Base-by-base conservation (phyloP, 2,888 invertebrate genomes). In the Lordiphosa andalusiaca region DNA sequence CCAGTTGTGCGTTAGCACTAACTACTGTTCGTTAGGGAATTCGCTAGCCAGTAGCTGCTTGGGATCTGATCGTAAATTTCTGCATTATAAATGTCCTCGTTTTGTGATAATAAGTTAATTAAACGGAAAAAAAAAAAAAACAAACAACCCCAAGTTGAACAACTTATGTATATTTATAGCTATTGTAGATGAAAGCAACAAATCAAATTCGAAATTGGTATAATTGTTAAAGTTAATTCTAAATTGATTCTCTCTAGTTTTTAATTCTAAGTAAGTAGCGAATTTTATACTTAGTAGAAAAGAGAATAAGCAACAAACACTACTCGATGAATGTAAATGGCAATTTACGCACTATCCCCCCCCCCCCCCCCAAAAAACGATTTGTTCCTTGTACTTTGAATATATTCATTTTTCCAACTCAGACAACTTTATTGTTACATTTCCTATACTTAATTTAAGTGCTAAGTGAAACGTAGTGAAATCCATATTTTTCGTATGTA, bases 21-120 rank as follows among this genome's bases (percentile, higher is more conserved):
- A 30, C 30, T 30, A 30, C 30, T 30, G 30, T 30, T 30, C 30
- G 30, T 7, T 7, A 30, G 30, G 9, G 2, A 7, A 30, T 30
- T 30, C 30, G 30, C 30, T 23, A 23, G 23, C 23, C 4, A 16
- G 16, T 16, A 7, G 9, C 30, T 9, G 30, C 9, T 30, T 10
- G 30, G 30, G 30, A 30, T 30, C 63, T 73, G 70, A 58, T 65
- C 58, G 49, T 61, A 63, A 61, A 53, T 12, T n/a, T 50, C 59
- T 71, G 67, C 81, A 81, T 84, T 73, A 68, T 73, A 67, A 63
- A 58, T 81, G 66, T 78, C 82, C 70, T 84, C 81, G 65, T 80
- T 77, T 80, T 30, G 80, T 80, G 80, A 80, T 80, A 80, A 74
- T 84, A 80, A 63, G 61, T 80, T 80, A 78, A 76, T 71, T 49